Base-by-base conservation (phyloP, 2,888 invertebrate genomes). In the Bimastos eiseni region DNA sequence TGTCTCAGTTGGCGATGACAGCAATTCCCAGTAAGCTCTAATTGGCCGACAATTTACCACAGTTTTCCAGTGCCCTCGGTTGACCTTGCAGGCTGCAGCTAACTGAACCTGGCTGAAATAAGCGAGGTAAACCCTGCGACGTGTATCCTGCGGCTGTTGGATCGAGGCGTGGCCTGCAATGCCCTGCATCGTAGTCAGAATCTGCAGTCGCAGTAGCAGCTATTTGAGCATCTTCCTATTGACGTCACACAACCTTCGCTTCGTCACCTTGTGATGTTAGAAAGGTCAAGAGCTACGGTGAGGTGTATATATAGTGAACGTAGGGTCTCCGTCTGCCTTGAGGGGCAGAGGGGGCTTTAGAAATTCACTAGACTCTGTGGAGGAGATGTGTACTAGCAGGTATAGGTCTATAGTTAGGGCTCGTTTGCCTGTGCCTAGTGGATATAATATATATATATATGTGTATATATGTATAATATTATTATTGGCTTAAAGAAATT, bases 91-190 rank as follows among this genome's bases (percentile, higher is more conserved):
- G n/a, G n/a, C n/a, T 44, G 13, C 13, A 49, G 49, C 24, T 49
- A 24, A 8, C 8, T 70, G 70, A 70, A 70, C 70, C 70, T n/a
- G 70, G 70, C 8, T 70, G 70, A 70, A 70, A 70, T 70, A n/a
- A 70, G n/a, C 15, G 49, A 70, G 70, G n/a, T 70, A 0, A 30
- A n/a, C 30, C 70, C 8, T n/a, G 17, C 8, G 13, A n/a, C n/a
- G n/a, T 70, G n/a, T 70, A 11, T 70, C 70, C 13, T n/a, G n/a
- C 70, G n/a, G 70, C 70, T n/a, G 70, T n/a, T n/a, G 70, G 30
- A 70, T 70, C n/a, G 70, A 70, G 70, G 70, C 70, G 70, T n/a
- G n/a, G 70, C 70, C 70, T n/a, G 70, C n/a, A 70, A n/a, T n/a
- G n/a, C n/a, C n/a, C n/a, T n/a, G n/a, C n/a, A n/a, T n/a, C 70